These are phyloP conservation scores for Pao palembangensis DNA, from an alignment of 2,113 vertebrate genomes.

Conservation along the genomic window DNA sequence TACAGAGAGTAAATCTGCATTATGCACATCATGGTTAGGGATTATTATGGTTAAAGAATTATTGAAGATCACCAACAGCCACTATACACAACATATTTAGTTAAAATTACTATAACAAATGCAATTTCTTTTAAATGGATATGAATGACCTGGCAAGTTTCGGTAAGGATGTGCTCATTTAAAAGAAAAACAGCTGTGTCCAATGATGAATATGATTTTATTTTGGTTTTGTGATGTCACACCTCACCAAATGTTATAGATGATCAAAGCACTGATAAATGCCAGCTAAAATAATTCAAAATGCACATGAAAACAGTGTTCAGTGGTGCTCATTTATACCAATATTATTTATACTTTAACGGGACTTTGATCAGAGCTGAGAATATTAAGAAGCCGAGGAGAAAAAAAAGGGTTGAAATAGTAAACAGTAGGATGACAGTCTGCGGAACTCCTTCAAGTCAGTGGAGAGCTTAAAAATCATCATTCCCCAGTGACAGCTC, in stretches of 20 bases:
- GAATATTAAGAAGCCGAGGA: constrained; percentile 1
- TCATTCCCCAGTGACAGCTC: constrained; percentile 40
- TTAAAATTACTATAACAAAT: not conserved
- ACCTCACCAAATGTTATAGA: not conserved
- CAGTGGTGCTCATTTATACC: too few species aligned
- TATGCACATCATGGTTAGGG: too few species aligned
- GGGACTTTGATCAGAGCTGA: not conserved
- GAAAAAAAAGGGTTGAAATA: constrained; percentile 20
- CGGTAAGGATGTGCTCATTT: too few species aligned
- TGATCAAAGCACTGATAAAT: not conserved
- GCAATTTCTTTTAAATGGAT: too few species aligned
- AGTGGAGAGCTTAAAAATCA: constrained; percentile 33
- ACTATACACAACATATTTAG: too few species aligned
- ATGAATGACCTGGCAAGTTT: too few species aligned
- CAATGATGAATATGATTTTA: too few species aligned
- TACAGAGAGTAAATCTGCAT: constrained; percentile 8
- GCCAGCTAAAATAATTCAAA: not conserved
- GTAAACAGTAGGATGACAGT: constrained; percentile 19
- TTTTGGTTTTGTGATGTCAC: not conserved
- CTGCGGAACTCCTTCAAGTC: constrained; percentile 29
- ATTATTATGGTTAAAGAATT: too few species aligned
- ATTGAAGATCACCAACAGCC: too few species aligned
- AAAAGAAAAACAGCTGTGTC: constrained; percentile 1
- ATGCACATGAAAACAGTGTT: not conserved
- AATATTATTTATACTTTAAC: too few species aligned